A percentile compares a stretch with the other conserved stretches of the same genome.
Evolutionary conservation across 2,797 vertebrate species (phyloP).

Genomic region (Hydrolagus colliei): DNA sequence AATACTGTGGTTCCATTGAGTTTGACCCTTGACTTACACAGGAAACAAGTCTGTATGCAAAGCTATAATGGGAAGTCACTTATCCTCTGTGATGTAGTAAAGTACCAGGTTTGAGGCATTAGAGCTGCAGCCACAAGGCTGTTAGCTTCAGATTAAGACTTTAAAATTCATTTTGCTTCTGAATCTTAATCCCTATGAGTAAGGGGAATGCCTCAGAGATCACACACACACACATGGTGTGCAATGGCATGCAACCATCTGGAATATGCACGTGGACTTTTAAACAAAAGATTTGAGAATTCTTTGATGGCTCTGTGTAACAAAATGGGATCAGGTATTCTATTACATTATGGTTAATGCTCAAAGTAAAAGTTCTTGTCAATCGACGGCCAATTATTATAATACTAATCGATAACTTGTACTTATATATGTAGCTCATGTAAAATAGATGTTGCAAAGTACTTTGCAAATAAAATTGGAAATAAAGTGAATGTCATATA

Average conservation of each 20-base stretch:
- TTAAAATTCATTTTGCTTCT: background rate
- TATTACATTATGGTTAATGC: too few relatives aligned
- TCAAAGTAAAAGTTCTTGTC: too few relatives aligned
- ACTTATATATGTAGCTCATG: too few relatives aligned
- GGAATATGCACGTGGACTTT: background rate
- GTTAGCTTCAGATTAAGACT: background rate
- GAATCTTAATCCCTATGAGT: background rate
- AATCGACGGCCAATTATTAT: too few relatives aligned
- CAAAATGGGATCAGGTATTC: too few relatives aligned
- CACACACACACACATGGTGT: background rate
- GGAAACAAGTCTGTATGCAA: background rate
- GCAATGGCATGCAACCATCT: background rate
- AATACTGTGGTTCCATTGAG: background rate
- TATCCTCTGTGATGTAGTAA: background rate
- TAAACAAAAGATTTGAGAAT: background rate
- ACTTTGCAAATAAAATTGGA: too few relatives aligned
- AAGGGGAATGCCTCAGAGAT: background rate
- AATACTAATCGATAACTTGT: too few relatives aligned
- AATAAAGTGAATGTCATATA: too few relatives aligned
- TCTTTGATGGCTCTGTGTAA: background rate
- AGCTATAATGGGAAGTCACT: slow-evolving; percentile 18
- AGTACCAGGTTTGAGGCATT: background rate
- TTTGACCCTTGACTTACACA: background rate
- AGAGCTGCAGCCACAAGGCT: background rate
- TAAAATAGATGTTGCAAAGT: too few relatives aligned